These are phyloP conservation scores for Cryptus armator DNA, from an alignment of 2,888 invertebrate genomes.

Conservation along the genomic window DNA sequence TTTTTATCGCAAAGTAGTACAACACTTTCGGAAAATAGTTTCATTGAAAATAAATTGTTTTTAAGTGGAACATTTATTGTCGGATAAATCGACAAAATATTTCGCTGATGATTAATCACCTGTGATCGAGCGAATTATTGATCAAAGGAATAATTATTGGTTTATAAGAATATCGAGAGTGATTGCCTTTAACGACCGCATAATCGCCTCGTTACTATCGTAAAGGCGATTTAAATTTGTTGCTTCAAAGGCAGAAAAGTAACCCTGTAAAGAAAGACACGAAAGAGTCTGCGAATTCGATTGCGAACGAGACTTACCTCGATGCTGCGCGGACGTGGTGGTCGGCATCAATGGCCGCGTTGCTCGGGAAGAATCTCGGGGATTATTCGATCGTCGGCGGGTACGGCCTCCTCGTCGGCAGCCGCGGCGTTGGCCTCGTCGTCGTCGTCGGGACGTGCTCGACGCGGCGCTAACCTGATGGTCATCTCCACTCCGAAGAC, in stretches of 20 bases:
- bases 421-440: slow-evolving; percentile 72
- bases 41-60: no score
- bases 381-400: slow-evolving; percentile 63
- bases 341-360: slow-evolving; percentile 77
- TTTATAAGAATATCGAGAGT: no score
- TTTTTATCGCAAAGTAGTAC: no score
- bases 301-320: slow-evolving; percentile 71
- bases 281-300: neutral
- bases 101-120: no score
- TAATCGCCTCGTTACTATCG: no score
- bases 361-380: slow-evolving; percentile 73
- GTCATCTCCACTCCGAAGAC: slow-evolving; percentile 79
- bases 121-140: no score
- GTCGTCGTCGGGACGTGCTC: slow-evolving; percentile 79
- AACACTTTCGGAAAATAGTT: no score
- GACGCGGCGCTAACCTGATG: slow-evolving; percentile 79
- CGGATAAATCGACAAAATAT: no score
- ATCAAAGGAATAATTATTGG: no score
- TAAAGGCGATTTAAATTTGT: no score
- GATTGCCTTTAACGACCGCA: no score
- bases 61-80: no score
- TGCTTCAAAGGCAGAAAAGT: neutral
- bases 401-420: slow-evolving; percentile 62
- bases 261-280: neutral
- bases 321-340: slow-evolving; percentile 76